Percentiles rank a stretch among this genome's conserved stretches.
Conservation (phyloP, 2,888 invertebrate species). For the Xylocampa areola region DNA sequence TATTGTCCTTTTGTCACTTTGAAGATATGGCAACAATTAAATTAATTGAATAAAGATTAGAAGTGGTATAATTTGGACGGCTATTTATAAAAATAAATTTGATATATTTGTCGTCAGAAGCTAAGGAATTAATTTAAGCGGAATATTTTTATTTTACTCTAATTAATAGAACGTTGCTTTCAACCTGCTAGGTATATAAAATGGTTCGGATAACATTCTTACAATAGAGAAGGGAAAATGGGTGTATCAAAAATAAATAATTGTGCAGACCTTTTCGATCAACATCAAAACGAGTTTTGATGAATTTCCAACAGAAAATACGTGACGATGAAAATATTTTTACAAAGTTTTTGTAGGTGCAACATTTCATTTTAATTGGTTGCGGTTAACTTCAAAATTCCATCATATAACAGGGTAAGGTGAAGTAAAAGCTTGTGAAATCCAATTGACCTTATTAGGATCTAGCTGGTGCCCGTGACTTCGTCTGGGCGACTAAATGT, state of each 20-base stretch:
- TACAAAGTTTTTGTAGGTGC: no score
- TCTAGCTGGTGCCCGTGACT: no score
- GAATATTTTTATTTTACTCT: constrained; percentile 17
- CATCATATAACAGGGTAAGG: no score
- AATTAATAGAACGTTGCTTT: constrained; percentile 13
- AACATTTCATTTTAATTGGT: no score
- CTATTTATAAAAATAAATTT: constrained; percentile 20
- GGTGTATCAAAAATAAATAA: constrained; percentile 7
- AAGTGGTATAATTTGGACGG: constrained; percentile 19
- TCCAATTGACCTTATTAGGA: no score
- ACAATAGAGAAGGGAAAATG: neutral
- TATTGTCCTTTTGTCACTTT: constrained; percentile 46
- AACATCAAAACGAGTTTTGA: neutral
- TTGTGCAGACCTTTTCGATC: neutral
- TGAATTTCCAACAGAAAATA: neutral
- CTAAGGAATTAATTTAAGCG: constrained; percentile 15
- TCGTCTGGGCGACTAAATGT: no score
- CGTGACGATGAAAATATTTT: no score
- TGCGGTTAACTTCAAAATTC: no score
- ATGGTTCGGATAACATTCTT: constrained; percentile 15
- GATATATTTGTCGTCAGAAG: constrained; percentile 8
- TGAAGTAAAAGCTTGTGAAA: no score
- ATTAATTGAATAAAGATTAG: constrained; percentile 32
- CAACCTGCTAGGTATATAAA: constrained; percentile 14
- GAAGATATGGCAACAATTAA: constrained; percentile 33